Evolutionary conservation across 2,113 vertebrate species (phyloP).

Genomic region (Plectropomus leopardus): DNA sequence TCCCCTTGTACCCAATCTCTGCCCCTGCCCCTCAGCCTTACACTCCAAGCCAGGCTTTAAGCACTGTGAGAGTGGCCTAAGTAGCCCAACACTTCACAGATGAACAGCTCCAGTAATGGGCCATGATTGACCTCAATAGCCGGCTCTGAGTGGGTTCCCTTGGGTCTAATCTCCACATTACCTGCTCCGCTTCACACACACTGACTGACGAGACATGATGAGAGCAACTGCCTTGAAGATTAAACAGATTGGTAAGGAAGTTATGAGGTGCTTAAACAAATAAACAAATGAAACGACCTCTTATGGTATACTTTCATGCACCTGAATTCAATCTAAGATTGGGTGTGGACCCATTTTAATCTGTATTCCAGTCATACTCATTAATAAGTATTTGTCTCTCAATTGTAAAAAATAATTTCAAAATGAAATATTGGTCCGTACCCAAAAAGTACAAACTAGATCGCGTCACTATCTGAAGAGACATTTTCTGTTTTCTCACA

Average conservation of each 20-base stretch:
- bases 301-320: neutral
- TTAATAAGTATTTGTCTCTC: slow-evolving; percentile 13
- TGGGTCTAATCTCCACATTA: slow-evolving; percentile 78
- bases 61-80: slow-evolving; percentile 82
- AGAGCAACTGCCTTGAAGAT: slow-evolving; percentile 44
- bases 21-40: slow-evolving; percentile 58
- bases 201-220: slow-evolving; percentile 61
- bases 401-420: slow-evolving; percentile 25
- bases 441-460: slow-evolving; percentile 1
- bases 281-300: slow-evolving; percentile 40
- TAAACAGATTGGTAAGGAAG: slow-evolving; percentile 44
- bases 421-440: neutral
- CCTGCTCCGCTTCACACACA: slow-evolving; percentile 69
- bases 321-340: neutral
- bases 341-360: too few relatives aligned
- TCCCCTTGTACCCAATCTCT: slow-evolving; percentile 39
- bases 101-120: slow-evolving; percentile 80
- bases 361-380: neutral
- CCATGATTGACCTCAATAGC: slow-evolving; percentile 77
- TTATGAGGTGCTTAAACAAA: slow-evolving; percentile 53
- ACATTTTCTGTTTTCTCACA: slow-evolving; percentile 42
- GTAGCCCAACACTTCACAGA: slow-evolving; percentile 80
- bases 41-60: slow-evolving; percentile 68
- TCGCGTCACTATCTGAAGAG: slow-evolving; percentile 19
- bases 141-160: slow-evolving; percentile 64